A percentile compares a stretch with the other conserved stretches of the same genome.
Evolutionary conservation across 2,797 vertebrate genomes (phyloP).

Genomic region (Pseudochromis fuscus): DNA sequence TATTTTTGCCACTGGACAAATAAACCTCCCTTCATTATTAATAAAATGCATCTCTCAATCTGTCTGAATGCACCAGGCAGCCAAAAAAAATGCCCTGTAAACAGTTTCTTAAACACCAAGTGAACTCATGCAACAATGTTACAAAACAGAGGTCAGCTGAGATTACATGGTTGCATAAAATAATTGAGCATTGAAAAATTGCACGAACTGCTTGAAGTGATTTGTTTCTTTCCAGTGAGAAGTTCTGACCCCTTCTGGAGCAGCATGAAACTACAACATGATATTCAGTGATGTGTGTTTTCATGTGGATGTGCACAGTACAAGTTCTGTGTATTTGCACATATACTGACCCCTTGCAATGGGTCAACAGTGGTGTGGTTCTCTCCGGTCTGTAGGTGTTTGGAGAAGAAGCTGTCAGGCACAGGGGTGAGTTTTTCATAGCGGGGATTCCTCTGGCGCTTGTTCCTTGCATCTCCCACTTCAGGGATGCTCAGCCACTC

Average conservation of each 20-base stretch:
- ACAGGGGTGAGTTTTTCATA: conserved; percentile 98
- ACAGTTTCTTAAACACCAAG: neutral
- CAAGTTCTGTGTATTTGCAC: neutral
- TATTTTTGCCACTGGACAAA: no score
- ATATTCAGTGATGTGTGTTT: neutral
- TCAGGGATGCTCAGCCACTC: conserved; percentile 99
- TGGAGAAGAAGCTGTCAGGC: conserved; percentile 98
- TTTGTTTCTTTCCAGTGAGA: conserved; percentile 22
- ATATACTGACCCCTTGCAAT: conserved; percentile 89
- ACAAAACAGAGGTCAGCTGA: neutral
- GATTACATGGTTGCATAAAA: neutral
- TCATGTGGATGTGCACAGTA: neutral
- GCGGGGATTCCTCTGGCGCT: conserved; percentile 96
- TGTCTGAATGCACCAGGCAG: no score
- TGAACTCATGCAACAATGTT: neutral
- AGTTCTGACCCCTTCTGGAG: conserved; percentile 76
- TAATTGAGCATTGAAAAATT: neutral
- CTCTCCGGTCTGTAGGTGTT: conserved; percentile 94
- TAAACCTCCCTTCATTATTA: no score
- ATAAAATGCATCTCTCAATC: no score
- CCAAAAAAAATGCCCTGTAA: no score
- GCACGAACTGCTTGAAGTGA: neutral
- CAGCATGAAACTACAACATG: conserved; percentile 51
- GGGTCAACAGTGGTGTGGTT: conserved; percentile 95
- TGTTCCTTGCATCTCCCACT: conserved; percentile 97